phyloP scores from a whole-genome alignment of 2,888 invertebrate species.

The Tanytarsus gracilentus region DNA sequence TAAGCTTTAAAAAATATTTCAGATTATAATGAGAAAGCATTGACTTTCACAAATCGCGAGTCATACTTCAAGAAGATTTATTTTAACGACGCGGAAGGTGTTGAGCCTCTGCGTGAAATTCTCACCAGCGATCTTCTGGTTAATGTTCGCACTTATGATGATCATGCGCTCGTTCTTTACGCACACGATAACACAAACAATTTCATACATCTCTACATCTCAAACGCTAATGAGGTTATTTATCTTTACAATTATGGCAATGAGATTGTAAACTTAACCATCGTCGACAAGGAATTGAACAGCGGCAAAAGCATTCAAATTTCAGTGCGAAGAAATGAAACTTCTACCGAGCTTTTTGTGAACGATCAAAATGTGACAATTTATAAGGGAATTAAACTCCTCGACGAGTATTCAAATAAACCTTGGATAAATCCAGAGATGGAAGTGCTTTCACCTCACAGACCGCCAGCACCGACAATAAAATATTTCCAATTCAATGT shows the following conservation, averaged over 20 bases:
- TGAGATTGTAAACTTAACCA: constrained; percentile 68
- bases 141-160: constrained; percentile 80
- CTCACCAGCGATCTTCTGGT: constrained; percentile 73
- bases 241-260: constrained; percentile 77
- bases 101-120: constrained; percentile 56
- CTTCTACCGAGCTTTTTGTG: constrained; percentile 68
- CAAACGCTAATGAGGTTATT: constrained; percentile 67
- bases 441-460: constrained; percentile 80
- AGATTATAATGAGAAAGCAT: constrained; percentile 85
- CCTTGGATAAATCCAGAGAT: constrained; percentile 78
- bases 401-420: constrained; percentile 71
- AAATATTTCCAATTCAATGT: constrained; percentile 84
- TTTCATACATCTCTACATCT: constrained; percentile 80
- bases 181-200: constrained; percentile 90
- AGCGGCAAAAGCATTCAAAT: constrained; percentile 80
- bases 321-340: constrained; percentile 66
- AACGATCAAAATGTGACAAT: constrained; percentile 67
- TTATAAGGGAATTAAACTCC: constrained; percentile 56
- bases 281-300: constrained; percentile 64
- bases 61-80: constrained; percentile 75
- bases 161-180: constrained; percentile 72
- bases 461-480: constrained; percentile 80
- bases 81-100: constrained; percentile 42
- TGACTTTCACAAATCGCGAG: constrained; percentile 76
- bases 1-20: constrained; percentile 30